phyloP scores from a whole-genome alignment of 2,797 vertebrate genomes.

The Urophycis tenuis region DNA sequence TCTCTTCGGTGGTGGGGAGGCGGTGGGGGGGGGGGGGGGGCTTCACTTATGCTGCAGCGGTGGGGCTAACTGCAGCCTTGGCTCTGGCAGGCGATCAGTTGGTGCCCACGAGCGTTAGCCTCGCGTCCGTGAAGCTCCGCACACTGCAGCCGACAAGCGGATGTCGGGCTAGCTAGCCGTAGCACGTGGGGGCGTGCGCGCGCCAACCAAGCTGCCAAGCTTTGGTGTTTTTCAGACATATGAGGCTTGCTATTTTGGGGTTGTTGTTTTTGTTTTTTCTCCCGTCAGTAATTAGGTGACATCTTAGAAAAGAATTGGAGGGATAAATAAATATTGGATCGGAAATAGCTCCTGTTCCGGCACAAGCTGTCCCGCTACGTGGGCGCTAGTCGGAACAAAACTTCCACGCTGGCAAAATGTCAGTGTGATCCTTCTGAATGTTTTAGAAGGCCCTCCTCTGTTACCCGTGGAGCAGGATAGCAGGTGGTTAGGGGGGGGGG shows the following conservation, averaged over 20 bases:
- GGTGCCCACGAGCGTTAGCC: too few species aligned
- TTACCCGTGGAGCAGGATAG: too few species aligned
- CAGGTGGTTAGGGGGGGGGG: too few species aligned
- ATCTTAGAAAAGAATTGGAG: neutral
- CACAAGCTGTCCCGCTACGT: neutral
- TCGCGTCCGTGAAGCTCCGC: neutral
- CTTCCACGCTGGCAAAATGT: neutral
- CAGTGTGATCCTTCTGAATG: too few species aligned
- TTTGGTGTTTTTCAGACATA: neutral
- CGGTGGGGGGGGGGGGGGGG: slow-evolving; percentile 1
- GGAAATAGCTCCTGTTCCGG: neutral
- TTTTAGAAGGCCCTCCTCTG: too few species aligned
- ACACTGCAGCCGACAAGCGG: neutral
- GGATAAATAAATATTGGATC: neutral
- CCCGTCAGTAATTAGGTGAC: neutral
- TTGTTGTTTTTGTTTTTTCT: neutral
- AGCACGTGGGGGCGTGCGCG: neutral
- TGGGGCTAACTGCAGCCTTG: neutral
- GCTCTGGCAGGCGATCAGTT: neutral
- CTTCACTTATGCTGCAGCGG: neutral
- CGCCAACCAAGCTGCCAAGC: neutral
- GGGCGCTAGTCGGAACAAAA: neutral
- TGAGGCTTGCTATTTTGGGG: neutral
- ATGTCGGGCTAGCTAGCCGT: neutral
- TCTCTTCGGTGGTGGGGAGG: slow-evolving; percentile 4